These are phyloP conservation scores for Sebastes baramenuke DNA, from an alignment of 2,797 vertebrate species.

Conservation along the genomic window DNA sequence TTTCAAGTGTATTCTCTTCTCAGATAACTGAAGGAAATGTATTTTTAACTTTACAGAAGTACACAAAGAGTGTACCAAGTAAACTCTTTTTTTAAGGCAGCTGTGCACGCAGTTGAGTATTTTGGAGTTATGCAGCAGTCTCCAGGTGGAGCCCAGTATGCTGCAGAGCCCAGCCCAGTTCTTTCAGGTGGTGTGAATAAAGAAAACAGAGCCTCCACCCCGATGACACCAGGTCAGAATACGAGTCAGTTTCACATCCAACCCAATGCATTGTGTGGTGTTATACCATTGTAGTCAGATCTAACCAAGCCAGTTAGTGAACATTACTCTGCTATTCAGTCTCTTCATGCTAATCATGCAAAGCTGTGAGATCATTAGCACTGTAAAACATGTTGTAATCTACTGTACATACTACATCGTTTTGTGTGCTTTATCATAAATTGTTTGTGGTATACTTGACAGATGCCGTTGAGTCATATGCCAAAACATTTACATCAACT, in stretches of 20 bases:
- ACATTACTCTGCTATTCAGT: background rate
- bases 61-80: background rate
- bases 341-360: background rate
- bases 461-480: background rate
- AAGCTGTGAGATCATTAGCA: background rate
- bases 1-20: background rate
- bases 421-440: background rate
- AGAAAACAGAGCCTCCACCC: conserved; percentile 38
- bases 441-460: background rate
- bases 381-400: background rate
- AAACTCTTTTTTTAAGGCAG: background rate
- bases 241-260: conserved; percentile 9
- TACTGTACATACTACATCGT: too few species aligned
- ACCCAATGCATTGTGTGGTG: conserved; percentile 6
- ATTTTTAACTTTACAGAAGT: background rate
- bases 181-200: conserved; percentile 22
- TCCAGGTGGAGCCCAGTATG: conserved; percentile 35
- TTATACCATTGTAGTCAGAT: background rate
- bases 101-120: background rate
- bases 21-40: background rate
- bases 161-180: conserved; percentile 39
- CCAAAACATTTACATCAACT: background rate
- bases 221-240: background rate
- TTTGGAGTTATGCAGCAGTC: background rate
- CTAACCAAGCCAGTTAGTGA: conserved; percentile 13